Evolutionary conservation across 2,113 vertebrate genomes (phyloP).

Genomic region (Heterotilapia buettikoferi): DNA sequence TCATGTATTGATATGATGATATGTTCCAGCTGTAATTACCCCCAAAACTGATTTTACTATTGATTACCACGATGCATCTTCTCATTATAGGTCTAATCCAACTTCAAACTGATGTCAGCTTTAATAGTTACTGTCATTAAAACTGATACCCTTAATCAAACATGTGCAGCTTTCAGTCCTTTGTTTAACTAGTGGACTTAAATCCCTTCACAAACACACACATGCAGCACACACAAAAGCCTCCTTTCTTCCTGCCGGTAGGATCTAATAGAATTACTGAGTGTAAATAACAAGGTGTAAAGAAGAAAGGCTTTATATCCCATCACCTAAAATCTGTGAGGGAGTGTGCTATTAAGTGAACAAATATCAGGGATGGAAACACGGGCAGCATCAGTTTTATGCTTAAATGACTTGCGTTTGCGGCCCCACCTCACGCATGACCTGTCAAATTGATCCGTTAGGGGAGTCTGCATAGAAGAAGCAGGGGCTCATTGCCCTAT

Average conservation of each 20-base stretch:
- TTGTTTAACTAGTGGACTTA: slow-evolving; percentile 21
- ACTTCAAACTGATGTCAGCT: slow-evolving; percentile 41
- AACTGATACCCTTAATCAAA: slow-evolving; percentile 42
- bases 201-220: neutral
- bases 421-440: neutral
- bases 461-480: neutral
- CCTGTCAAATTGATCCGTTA: slow-evolving; percentile 15
- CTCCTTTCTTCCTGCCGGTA: neutral
- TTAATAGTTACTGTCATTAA: slow-evolving; percentile 32
- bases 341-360: neutral
- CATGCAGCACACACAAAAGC: neutral
- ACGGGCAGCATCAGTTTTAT: neutral
- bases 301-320: slow-evolving; percentile 30
- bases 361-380: neutral
- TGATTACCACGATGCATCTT: slow-evolving; percentile 4
- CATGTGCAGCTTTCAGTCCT: neutral
- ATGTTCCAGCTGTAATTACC: slow-evolving; percentile 25
- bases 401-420: slow-evolving; percentile 25
- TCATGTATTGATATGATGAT: neutral
- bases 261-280: slow-evolving; percentile 8
- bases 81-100: slow-evolving; percentile 19
- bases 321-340: slow-evolving; percentile 1
- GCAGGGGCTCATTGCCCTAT: neutral
- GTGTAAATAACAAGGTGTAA: slow-evolving; percentile 27
- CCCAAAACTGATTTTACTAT: slow-evolving; percentile 8